Conservation (phyloP, 2,797 vertebrate genomes). For the Distichodus sexfasciatus region DNA sequence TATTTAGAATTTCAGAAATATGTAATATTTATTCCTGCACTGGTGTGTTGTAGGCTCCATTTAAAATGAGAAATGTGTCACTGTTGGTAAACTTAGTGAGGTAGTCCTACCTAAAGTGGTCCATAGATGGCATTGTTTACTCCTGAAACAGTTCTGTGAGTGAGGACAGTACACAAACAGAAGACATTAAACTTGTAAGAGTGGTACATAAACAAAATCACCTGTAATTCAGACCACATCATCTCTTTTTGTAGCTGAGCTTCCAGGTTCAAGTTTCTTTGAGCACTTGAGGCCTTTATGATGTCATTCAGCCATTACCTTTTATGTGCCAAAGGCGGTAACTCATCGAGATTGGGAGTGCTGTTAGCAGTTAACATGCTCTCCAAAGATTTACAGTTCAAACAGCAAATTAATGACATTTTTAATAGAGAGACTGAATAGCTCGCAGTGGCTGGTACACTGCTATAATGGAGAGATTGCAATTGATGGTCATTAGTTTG, state of each 20-base stretch:
- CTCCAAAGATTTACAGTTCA: constrained; percentile 65
- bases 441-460: constrained; percentile 57
- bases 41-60: not conserved
- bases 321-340: constrained; percentile 37
- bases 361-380: constrained; percentile 45
- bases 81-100: not conserved
- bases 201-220: not conserved
- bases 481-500: constrained; percentile 62
- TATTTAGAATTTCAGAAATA: not conserved
- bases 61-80: not conserved
- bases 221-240: not conserved
- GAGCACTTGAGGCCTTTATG: constrained; percentile 36
- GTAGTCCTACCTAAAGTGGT: not conserved
- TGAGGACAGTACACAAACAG: not conserved
- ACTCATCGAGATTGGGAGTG: constrained; percentile 51
- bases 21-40: not conserved
- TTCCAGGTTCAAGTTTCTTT: constrained; percentile 34
- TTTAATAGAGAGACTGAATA: constrained; percentile 63
- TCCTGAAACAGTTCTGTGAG: not conserved
- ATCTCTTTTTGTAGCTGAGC: constrained; percentile 16
- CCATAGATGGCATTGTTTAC: constrained; percentile 41
- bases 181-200: not conserved
- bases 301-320: constrained; percentile 45
- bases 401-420: constrained; percentile 67
- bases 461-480: constrained; percentile 59